Evolutionary conservation across 2,113 vertebrate genomes (phyloP).

Genomic region (Thermophis baileyi): DNA sequence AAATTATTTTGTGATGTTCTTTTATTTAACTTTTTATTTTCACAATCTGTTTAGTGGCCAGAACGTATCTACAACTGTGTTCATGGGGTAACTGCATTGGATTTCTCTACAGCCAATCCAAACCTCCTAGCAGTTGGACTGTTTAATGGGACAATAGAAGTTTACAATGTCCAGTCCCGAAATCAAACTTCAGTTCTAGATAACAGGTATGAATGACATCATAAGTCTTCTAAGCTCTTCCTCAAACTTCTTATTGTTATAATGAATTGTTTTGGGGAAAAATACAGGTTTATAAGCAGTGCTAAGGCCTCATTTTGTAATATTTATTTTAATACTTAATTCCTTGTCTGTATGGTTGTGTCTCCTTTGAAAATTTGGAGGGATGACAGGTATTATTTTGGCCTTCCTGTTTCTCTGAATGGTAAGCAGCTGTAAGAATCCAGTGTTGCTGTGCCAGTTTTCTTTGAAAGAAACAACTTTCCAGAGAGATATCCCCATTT

Average conservation of each 20-base stretch:
- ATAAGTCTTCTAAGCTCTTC: neutral
- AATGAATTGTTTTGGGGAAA: neutral
- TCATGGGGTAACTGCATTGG: constrained; percentile 78
- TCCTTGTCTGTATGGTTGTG: neutral
- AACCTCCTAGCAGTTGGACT: constrained; percentile 80
- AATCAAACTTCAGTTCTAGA: constrained; percentile 52
- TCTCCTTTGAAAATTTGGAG: neutral
- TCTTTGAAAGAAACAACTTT: neutral
- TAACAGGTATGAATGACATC: constrained; percentile 70
- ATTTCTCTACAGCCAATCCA: constrained; percentile 77
- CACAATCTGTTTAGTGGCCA: constrained; percentile 78
- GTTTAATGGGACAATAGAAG: constrained; percentile 70
- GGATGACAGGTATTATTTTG: neutral
- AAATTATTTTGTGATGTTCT: neutral
- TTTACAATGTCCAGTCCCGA: constrained; percentile 71
- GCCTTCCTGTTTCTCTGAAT: neutral
- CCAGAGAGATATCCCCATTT: neutral
- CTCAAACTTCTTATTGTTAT: neutral
- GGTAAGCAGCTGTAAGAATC: neutral
- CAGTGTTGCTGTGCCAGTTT: neutral
- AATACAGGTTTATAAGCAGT: neutral
- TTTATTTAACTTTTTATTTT: fast-evolving
- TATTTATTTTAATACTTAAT: neutral
- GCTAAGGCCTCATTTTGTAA: neutral
- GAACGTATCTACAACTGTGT: constrained; percentile 76